Percentiles rank a stretch among this genome's conserved stretches.
These are phyloP conservation scores for Watsonalla binaria DNA, from an alignment of 2,888 invertebrate species.

Conservation along the genomic window DNA sequence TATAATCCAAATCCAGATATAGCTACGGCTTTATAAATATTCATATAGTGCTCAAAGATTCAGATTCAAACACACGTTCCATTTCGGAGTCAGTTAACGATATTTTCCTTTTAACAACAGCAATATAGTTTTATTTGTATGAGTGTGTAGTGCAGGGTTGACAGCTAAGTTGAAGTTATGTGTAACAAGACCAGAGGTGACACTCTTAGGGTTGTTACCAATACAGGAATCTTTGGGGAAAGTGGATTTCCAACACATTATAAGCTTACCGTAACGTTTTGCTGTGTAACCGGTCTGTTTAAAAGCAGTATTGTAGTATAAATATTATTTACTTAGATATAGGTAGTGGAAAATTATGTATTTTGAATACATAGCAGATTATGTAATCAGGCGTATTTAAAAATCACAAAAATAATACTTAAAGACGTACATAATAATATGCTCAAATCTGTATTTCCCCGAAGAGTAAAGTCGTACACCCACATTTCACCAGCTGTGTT, in stretches of 20 bases:
- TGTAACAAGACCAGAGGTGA: neutral
- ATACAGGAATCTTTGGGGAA: neutral
- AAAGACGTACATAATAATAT: no score
- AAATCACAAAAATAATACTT: no score
- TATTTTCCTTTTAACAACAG: neutral
- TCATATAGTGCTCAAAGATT: neutral
- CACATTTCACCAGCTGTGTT: no score
- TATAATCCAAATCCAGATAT: no score
- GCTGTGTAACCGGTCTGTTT: no score
- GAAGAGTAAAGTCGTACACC: no score
- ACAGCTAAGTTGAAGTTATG: neutral
- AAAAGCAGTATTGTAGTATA: no score
- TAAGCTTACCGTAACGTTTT: neutral
- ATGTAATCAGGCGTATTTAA: no score
- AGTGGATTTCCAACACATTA: neutral
- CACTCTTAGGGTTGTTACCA: neutral
- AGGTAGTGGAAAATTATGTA: no score
- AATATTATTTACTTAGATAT: no score
- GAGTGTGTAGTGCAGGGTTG: neutral
- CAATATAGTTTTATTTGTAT: neutral
- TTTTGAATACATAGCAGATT: no score
- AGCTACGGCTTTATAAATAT: neutral
- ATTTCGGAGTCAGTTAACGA: neutral
- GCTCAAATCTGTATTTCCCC: no score
- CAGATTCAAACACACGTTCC: neutral